Evolutionary conservation across 2,888 invertebrate genomes (phyloP), one percentile per base, ranked within the genome.

Genomic region (Hirtodrosophila cameraria): DNA sequence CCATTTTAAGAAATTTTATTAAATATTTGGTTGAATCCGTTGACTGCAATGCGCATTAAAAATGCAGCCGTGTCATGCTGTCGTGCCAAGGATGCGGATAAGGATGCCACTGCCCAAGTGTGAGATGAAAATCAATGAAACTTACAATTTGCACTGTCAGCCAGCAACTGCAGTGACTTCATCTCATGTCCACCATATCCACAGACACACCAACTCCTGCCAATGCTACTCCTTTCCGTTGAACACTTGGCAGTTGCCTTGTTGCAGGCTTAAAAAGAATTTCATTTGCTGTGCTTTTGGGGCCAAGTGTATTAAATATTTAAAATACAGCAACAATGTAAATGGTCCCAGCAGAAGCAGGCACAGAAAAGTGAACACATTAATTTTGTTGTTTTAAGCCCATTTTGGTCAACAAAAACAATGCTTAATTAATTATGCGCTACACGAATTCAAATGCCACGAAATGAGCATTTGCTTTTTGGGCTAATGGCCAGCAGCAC

Each of bases 31-130:
- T 41, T n/a, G 20, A 39, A 18, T 35, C 45, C 54, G 52, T 35
- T 41, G 67, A 81, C 78, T 85, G 82, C 86, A 82, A 58, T 85
- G 83, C 75, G 65, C 67, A 81, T 74, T 82, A 65, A 84, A 77
- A 78, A 73, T 77, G 62, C 85, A 81, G 20, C 50, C 39, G 23
- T 61, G 50, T 62, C 64, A 58, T 42, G 59, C 55, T 41, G 59
- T 31, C 41, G 46, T 46, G 64, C 62, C 75, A 69, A 66, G 66
- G 46, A 74, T 49, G 16, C 46, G 50, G 27, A 58, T 27, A 41
- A 53, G 48, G 27, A 57, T 28, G 48, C 43, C 31, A 15, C 18
- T 18, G 41, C 12, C 46, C 63, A 46, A 75, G 58, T 48, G 60
- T 63, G 61, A 55, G 64, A 33, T 42, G 38, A 78, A 76, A 82